These are phyloP conservation scores for Rhabdomys dilectus DNA, from an alignment of 2,113 vertebrate species.

Conservation along the genomic window DNA sequence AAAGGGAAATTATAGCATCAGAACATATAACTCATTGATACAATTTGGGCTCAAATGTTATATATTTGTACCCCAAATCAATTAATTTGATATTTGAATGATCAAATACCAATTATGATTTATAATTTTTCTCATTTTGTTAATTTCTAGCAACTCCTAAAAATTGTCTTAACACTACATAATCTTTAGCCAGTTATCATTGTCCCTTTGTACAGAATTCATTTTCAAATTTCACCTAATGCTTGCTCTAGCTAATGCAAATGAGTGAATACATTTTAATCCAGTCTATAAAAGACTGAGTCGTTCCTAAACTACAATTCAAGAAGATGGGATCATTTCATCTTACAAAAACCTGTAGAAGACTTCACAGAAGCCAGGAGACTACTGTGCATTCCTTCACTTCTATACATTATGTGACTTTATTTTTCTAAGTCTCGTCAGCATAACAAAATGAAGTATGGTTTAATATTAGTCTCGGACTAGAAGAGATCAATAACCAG, in stretches of 20 bases:
- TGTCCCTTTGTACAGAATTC: constrained; percentile 66
- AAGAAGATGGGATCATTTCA: constrained; percentile 27
- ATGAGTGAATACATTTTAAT: constrained; percentile 75
- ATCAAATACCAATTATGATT: not conserved
- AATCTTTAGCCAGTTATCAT: constrained; percentile 61
- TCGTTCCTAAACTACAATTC: constrained; percentile 37
- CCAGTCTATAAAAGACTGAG: constrained; percentile 69
- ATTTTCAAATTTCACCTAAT: constrained; percentile 62
- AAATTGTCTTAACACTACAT: constrained; percentile 68
- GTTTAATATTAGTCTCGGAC: constrained; percentile 74
- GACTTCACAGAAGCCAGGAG: constrained; percentile 46
- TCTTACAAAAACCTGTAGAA: constrained; percentile 45
- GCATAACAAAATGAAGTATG: constrained; percentile 61
- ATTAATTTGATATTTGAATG: constrained; percentile 10
- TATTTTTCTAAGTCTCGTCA: constrained; percentile 3
- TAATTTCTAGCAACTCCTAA: constrained; percentile 63
- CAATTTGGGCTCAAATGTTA: not conserved
- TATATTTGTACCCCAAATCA: not conserved
- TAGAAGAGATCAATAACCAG: constrained; percentile 51
- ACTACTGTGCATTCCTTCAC: constrained; percentile 53
- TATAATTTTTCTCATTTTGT: constrained; percentile 59
- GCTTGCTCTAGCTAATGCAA: constrained; percentile 50
- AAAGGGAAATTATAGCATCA: not conserved
- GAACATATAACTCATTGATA: not conserved
- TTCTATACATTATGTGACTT: not conserved